phyloP scores from a whole-genome alignment of 1,140 invertebrate species.

The Drosophila pachea region DNA sequence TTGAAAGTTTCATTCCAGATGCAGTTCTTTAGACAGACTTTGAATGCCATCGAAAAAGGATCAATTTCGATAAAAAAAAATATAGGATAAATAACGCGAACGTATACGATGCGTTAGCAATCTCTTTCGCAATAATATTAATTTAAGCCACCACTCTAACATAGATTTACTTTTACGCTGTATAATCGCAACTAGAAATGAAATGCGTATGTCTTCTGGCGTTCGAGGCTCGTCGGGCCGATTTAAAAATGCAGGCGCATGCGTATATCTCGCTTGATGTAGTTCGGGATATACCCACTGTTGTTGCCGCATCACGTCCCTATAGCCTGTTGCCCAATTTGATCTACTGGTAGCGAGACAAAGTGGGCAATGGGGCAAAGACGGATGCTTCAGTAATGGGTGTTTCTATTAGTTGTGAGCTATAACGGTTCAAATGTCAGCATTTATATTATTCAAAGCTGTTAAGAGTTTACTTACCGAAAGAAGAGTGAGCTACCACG shows the following conservation, averaged over 20 bases:
- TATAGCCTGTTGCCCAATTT: neutral
- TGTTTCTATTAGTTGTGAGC: slow-evolving; percentile 35
- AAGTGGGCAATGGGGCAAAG: slow-evolving; percentile 54
- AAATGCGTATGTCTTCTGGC: slow-evolving; percentile 60
- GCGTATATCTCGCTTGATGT: slow-evolving; percentile 30
- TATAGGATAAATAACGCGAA: too few species aligned
- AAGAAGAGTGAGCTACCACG: slow-evolving; percentile 89
- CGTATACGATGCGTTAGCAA: slow-evolving; percentile 10
- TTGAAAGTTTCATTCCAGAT: slow-evolving; percentile 21
- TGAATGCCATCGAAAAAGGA: slow-evolving; percentile 6
- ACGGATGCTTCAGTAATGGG: slow-evolving; percentile 12
- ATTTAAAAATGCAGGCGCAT: slow-evolving; percentile 51
- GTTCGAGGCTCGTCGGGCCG: slow-evolving; percentile 17
- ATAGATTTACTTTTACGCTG: slow-evolving; percentile 33
- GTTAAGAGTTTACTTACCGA: slow-evolving; percentile 51
- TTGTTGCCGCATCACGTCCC: slow-evolving; percentile 25
- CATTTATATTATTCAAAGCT: neutral
- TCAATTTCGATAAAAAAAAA: neutral
- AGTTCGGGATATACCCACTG: slow-evolving; percentile 24
- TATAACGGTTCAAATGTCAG: neutral
- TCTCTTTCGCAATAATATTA: slow-evolving; percentile 23
- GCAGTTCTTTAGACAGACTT: slow-evolving; percentile 24
- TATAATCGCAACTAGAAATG: slow-evolving; percentile 35
- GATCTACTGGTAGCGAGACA: slow-evolving; percentile 60
- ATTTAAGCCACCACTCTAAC: slow-evolving; percentile 27